Conservation (phyloP, 2,888 invertebrate species). For the Drosophila buzzatii region DNA sequence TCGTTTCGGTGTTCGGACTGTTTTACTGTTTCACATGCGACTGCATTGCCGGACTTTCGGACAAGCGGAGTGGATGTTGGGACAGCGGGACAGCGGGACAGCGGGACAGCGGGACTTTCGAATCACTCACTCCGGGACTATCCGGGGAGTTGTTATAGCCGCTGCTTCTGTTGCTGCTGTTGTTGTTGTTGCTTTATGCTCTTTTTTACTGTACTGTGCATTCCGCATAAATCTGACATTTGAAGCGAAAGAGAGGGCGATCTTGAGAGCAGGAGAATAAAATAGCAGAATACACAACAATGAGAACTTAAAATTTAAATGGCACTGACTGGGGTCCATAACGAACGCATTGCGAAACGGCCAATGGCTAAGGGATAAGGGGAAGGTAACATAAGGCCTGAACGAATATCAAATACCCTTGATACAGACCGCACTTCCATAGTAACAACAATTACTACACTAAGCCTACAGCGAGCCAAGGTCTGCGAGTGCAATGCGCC, state of each 20-base stretch:
- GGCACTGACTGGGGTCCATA: slow-evolving; percentile 33
- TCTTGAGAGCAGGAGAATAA: neutral
- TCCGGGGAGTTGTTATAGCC: slow-evolving; percentile 43
- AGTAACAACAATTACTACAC: too few relatives aligned
- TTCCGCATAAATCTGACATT: slow-evolving; percentile 72
- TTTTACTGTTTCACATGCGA: slow-evolving; percentile 36
- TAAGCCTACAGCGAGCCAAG: too few relatives aligned
- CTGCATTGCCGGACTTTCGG: slow-evolving; percentile 35
- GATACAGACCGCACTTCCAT: too few relatives aligned
- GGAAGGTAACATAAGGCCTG: neutral
- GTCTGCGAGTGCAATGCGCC: too few relatives aligned
- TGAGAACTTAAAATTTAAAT: slow-evolving; percentile 48
- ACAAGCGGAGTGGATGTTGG: slow-evolving; percentile 10
- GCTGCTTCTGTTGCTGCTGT: slow-evolving; percentile 18
- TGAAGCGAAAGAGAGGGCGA: slow-evolving; percentile 7
- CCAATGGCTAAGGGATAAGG: slow-evolving; percentile 13
- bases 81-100: slow-evolving; percentile 22
- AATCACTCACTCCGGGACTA: slow-evolving; percentile 42
- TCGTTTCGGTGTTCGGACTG: slow-evolving; percentile 34
- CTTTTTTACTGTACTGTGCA: slow-evolving; percentile 45
- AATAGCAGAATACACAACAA: slow-evolving; percentile 23
- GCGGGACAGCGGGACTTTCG: slow-evolving; percentile 22
- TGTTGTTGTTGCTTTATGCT: slow-evolving; percentile 36
- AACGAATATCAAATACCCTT: neutral
- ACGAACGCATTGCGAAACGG: slow-evolving; percentile 25